Evolutionary conservation across 2,888 invertebrate genomes (phyloP), one percentile per base, ranked within the genome.

Genomic region (Meteorus colon): DNA sequence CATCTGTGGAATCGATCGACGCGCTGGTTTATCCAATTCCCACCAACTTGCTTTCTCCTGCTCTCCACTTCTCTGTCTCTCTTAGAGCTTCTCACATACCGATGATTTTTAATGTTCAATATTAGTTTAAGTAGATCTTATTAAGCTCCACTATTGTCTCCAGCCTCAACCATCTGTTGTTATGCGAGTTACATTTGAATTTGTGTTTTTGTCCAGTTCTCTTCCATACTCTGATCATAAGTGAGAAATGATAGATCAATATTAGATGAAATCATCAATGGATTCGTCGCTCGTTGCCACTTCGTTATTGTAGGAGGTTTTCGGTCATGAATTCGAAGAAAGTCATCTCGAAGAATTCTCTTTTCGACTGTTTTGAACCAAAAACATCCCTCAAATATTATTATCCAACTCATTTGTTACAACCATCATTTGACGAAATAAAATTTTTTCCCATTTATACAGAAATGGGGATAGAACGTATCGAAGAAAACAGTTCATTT

Each of bases 51-150:
- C 12, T 1, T 41, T 41, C 41, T 41, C 41, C 8, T 41, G 1
- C 12, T 4, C 41, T 8, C 41, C 12, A 5, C 8, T 41, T 5
- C 12, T 41, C 8, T 41, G 8, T 41, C 55, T 55, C 62, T 4
- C 16, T 62, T 6, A 27, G 12, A 60, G 8, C 1, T 31, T 62
- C 16, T 31, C 31, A 62, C 62, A 29, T 14, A 27, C n/a, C 62
- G 29, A 62, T 14, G 19, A 55, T 29, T 62, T 62, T 27, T 62
- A 31, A 62, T 62, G 62, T 62, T 62, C 62, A 62, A 62, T 62
- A 62, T 62, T 31, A 62, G 31, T 62, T 62, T 62, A 62, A 62
- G 62, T 62, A 62, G 62, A 62, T 4, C 27, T 31, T 62, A 29
- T 62, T 62, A 29, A 62, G 29, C 62, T 62, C 27, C 2, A 29